Evolutionary conservation across 2,113 vertebrate genomes (phyloP).

Genomic region (Siniperca chuatsi): DNA sequence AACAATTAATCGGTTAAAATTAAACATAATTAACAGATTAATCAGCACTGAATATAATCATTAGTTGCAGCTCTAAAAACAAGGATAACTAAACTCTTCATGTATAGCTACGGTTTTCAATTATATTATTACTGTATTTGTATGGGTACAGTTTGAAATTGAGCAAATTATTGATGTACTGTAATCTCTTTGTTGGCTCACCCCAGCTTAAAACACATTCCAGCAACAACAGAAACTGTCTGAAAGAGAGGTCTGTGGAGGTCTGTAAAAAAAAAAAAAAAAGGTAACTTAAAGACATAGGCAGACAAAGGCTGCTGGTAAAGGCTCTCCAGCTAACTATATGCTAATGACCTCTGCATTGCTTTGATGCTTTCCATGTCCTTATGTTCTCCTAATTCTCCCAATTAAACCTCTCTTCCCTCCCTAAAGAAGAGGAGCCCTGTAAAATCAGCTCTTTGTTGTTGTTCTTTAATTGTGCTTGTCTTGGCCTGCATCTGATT

Average conservation of each 20-base stretch:
- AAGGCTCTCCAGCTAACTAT: slow-evolving; percentile 35
- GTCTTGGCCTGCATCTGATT: not conserved
- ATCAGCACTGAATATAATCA: not conserved
- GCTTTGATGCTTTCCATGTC: slow-evolving; percentile 55
- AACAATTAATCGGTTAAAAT: too few relatives aligned
- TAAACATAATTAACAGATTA: not conserved
- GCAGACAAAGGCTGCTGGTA: slow-evolving; percentile 11
- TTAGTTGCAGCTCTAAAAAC: too few relatives aligned
- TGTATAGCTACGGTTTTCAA: not conserved
- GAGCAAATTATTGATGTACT: not conserved
- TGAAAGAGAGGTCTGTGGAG: not conserved
- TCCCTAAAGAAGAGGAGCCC: slow-evolving; percentile 13
- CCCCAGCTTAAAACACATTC: not conserved
- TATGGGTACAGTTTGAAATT: not conserved
- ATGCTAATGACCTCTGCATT: slow-evolving; percentile 56
- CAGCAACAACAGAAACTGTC: not conserved
- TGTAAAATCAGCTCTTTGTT: slow-evolving; percentile 41
- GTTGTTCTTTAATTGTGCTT: not conserved
- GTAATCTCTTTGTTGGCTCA: not conserved
- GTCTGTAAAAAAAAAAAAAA: not conserved
- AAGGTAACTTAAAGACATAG: not conserved
- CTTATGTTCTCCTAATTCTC: slow-evolving; percentile 59
- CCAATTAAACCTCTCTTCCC: slow-evolving; percentile 57
- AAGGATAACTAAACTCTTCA: not conserved
- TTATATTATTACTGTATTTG: not conserved